A percentile compares a stretch with the other conserved stretches of the same genome.
Conservation (phyloP, 2,888 invertebrate genomes). For the Ochropleura leucogaster region DNA sequence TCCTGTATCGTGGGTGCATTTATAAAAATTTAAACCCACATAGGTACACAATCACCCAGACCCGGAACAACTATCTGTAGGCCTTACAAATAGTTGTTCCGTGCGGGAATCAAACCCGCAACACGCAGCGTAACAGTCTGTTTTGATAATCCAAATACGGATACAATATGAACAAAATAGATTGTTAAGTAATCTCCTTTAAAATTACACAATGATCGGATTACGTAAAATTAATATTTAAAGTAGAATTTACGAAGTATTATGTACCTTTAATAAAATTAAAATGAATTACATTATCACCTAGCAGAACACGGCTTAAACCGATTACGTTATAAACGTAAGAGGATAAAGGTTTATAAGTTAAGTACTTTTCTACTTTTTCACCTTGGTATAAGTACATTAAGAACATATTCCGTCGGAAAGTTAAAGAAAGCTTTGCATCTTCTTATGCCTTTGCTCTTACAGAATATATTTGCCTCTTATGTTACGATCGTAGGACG, state of each 20-base stretch:
- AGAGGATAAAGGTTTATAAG: slow-evolving; percentile 5
- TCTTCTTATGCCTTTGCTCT: not conserved
- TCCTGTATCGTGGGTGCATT: too few species aligned
- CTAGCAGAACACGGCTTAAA: not conserved
- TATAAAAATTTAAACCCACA: too few species aligned
- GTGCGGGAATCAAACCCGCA: too few species aligned
- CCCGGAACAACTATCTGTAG: too few species aligned
- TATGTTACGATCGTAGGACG: not conserved
- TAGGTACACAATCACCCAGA: too few species aligned
- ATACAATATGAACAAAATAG: not conserved
- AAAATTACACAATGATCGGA: slow-evolving; percentile 1
- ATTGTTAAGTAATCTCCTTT: not conserved
- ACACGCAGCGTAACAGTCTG: too few species aligned
- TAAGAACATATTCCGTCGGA: slow-evolving; percentile 9
- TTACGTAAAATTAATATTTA: not conserved
- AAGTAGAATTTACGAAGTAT: not conserved
- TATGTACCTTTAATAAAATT: slow-evolving; percentile 2
- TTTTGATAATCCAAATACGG: not conserved
- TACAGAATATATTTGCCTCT: not conserved
- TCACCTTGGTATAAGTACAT: not conserved
- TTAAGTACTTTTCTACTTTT: slow-evolving; percentile 9
- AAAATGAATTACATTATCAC: not conserved
- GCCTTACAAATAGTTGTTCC: too few species aligned
- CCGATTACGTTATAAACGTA: slow-evolving; percentile 6
- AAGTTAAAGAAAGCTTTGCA: slow-evolving; percentile 2